phyloP scores from a whole-genome alignment of 2,113 vertebrate genomes.

The Globicephala melas region DNA sequence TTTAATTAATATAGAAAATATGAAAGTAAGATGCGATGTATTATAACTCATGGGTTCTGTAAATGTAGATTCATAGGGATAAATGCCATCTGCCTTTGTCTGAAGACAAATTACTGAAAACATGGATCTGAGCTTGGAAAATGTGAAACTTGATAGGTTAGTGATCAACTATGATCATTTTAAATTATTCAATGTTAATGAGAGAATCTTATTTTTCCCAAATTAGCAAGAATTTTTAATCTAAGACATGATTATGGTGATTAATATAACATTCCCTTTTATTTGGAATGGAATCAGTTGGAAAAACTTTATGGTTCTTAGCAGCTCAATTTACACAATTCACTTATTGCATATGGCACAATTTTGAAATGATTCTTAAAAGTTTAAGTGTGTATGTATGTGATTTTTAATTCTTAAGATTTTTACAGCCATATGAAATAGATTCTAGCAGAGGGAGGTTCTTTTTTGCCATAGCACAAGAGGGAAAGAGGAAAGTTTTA shows the following conservation, averaged over 20 bases:
- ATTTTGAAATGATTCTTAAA: neutral
- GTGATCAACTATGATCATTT: neutral
- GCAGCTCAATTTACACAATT: neutral
- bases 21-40: neutral
- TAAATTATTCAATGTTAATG: neutral
- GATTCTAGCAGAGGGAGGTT: neutral
- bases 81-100: neutral
- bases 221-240: neutral
- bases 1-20: slow-evolving; percentile 2
- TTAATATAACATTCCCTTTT: neutral
- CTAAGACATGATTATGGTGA: neutral
- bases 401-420: slow-evolving; percentile 24
- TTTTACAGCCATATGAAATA: neutral
- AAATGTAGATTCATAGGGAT: neutral
- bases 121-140: neutral
- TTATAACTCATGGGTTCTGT: neutral
- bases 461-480: neutral
- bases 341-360: neutral
- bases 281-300: neutral
- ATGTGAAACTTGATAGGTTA: neutral
- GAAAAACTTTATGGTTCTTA: neutral
- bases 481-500: neutral
- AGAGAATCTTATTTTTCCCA: neutral
- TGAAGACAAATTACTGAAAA: neutral
- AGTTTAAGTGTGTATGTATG: neutral